Conservation (phyloP, 2,888 invertebrate genomes). For the Sepiola atlantica region DNA sequence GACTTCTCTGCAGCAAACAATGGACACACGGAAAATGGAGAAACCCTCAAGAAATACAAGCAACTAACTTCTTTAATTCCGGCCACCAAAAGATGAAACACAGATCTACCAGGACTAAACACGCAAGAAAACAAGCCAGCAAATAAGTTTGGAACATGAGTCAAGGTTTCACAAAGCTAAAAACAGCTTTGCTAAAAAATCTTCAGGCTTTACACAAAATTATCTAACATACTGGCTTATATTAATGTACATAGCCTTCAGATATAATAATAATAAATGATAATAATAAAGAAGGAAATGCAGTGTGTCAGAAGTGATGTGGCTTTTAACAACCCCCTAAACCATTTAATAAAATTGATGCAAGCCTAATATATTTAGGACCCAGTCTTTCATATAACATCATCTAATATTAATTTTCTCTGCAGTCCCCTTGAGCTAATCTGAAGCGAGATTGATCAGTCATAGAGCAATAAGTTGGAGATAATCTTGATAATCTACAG, state of each 20-base stretch:
- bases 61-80: neutral
- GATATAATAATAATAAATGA: neutral
- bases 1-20: slow-evolving; percentile 20
- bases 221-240: neutral
- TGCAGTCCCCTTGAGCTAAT: neutral
- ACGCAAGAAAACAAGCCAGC: neutral
- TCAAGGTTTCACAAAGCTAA: neutral
- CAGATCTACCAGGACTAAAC: neutral
- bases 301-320: neutral
- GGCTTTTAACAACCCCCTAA: neutral
- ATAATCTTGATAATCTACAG: neutral
- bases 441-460: neutral
- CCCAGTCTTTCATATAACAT: neutral
- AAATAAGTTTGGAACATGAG: neutral
- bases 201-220: neutral
- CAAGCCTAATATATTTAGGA: neutral
- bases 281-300: neutral
- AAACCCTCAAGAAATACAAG: slow-evolving; percentile 1
- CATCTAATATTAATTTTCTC: slow-evolving; percentile 11
- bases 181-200: neutral
- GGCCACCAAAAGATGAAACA: neutral
- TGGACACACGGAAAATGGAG: neutral
- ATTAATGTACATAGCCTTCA: neutral
- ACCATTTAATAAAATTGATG: neutral
- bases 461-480: neutral